Conservation (phyloP, 2,113 vertebrate species). For the Aegotheles bennettii region DNA sequence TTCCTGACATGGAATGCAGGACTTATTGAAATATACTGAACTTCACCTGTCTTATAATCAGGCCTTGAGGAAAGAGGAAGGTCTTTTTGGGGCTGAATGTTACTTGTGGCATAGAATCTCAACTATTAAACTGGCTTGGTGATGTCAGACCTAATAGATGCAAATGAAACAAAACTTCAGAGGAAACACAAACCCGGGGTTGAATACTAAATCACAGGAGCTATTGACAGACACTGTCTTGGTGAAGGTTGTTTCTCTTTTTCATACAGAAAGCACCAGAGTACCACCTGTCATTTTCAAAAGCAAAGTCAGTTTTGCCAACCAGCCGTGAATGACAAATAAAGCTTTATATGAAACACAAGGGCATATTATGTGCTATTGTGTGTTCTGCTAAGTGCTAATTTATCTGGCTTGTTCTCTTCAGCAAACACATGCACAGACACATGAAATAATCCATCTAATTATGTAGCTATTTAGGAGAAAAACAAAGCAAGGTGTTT, state of each 20-base stretch:
- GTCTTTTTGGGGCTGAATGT: constrained; percentile 28
- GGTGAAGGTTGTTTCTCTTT: constrained; percentile 75
- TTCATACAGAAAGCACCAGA: constrained; percentile 75
- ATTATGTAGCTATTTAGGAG: constrained; percentile 82
- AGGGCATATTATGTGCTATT: constrained; percentile 83
- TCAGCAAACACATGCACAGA: constrained; percentile 79
- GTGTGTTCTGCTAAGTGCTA: constrained; percentile 83
- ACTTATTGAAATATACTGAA: constrained; percentile 79
- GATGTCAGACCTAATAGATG: constrained; percentile 63
- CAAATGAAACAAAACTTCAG: constrained; percentile 71
- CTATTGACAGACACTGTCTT: constrained; percentile 73
- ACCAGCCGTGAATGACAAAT: constrained; percentile 84
- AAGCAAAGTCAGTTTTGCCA: constrained; percentile 85
- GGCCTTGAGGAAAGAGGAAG: constrained; percentile 30
- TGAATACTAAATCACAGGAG: constrained; percentile 72
- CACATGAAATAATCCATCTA: constrained; percentile 82
- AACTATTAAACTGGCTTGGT: constrained; percentile 48
- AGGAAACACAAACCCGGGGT: constrained; percentile 45
- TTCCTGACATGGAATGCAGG: constrained; percentile 78
- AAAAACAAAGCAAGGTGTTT: constrained; percentile 81
- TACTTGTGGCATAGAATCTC: constrained; percentile 51
- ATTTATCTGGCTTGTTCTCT: constrained; percentile 86
- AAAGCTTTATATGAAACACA: constrained; percentile 84
- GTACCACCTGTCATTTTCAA: constrained; percentile 88
- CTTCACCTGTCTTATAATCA: constrained; percentile 77